Conservation (phyloP, 2,113 vertebrate species). For the Cyanoramphus novaezelandiae region DNA sequence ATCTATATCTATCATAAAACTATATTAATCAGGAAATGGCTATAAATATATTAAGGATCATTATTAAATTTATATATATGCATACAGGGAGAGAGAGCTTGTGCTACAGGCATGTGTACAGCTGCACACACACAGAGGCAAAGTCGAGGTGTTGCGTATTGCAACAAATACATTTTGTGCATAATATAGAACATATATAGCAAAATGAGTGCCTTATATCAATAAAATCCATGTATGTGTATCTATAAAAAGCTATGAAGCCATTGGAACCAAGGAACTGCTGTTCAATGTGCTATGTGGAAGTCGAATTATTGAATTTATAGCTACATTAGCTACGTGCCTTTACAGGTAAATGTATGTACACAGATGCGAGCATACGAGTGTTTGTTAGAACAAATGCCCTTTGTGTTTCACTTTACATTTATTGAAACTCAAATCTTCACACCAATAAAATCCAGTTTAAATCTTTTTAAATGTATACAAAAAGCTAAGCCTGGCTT, state of each 20-base stretch:
- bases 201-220: neutral
- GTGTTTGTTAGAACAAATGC: neutral
- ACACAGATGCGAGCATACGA: too few species aligned
- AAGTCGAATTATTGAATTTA: neutral
- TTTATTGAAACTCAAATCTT: neutral
- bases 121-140: rapidly evolving
- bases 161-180: neutral
- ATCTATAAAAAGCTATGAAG: neutral
- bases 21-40: neutral
- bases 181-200: neutral
- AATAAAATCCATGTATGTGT: neutral
- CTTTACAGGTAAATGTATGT: neutral
- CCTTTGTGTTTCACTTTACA: rapidly evolving
- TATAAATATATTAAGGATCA: too few species aligned
- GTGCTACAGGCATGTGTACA: neutral
- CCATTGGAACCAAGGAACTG: neutral
- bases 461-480: neutral
- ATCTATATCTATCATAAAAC: too few species aligned
- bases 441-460: neutral
- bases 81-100: neutral
- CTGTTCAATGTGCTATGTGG: neutral
- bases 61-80: neutral
- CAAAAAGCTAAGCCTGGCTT: neutral
- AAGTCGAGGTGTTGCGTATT: neutral
- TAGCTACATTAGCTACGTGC: neutral